These are phyloP conservation scores for Drosophila eohydei DNA, from an alignment of 2,888 invertebrate genomes.

Conservation along the genomic window DNA sequence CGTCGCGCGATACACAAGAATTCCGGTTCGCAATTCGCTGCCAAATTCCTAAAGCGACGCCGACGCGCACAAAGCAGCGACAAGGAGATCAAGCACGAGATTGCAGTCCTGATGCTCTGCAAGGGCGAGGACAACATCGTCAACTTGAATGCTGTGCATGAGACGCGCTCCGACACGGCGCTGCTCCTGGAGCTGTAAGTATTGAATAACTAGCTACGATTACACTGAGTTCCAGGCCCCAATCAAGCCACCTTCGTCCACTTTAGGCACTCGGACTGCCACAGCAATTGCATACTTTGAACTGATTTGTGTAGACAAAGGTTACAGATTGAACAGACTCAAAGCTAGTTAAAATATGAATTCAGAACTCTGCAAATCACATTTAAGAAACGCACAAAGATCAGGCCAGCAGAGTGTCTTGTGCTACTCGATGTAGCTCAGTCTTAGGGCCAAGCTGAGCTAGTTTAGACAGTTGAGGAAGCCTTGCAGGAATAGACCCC, in stretches of 20 bases:
- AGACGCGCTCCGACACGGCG: conserved; percentile 90
- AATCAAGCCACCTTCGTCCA: background rate
- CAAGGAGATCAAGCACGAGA: conserved; percentile 96
- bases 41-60: conserved; percentile 96
- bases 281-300: no score
- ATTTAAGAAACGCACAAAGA: background rate
- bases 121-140: conserved; percentile 94
- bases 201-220: background rate
- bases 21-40: conserved; percentile 96
- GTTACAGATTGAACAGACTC: no score
- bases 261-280: no score
- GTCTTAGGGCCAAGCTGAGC: no score
- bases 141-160: conserved; percentile 94
- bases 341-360: background rate
- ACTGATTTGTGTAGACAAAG: no score
- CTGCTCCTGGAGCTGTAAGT: conserved; percentile 96
- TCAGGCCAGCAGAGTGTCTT: background rate
- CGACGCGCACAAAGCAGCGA: conserved; percentile 94
- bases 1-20: conserved; percentile 94
- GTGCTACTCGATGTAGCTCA: no score
- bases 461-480: no score
- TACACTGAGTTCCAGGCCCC: background rate
- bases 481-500: no score
- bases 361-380: background rate
- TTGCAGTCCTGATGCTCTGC: conserved; percentile 95